phyloP scores from a whole-genome alignment of 1,140 invertebrate species.

The Mycetomoellerius zeteki region DNA sequence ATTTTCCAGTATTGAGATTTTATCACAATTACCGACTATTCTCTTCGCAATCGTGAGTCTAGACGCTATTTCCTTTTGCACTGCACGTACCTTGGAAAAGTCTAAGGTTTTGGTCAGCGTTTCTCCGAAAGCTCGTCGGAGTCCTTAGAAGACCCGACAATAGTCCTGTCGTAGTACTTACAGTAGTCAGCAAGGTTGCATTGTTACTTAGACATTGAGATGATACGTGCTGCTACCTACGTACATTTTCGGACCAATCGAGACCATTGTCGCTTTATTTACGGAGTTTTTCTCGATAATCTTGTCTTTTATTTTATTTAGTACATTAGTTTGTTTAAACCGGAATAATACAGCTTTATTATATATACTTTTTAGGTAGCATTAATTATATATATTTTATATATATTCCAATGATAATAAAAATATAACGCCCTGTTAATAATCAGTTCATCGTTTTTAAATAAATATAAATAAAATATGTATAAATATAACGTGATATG shows the following conservation, averaged over 20 bases:
- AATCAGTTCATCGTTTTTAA: background rate
- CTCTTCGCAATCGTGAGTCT: slow-evolving; percentile 30
- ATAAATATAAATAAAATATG: too few relatives aligned
- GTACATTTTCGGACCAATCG: slow-evolving; percentile 1
- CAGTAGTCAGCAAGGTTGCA: slow-evolving; percentile 40
- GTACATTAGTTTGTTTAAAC: background rate
- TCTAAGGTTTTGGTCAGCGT: slow-evolving; percentile 59
- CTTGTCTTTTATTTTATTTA: background rate
- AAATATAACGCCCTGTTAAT: background rate
- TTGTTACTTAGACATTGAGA: slow-evolving; percentile 42
- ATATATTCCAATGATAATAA: background rate
- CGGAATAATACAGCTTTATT: background rate
- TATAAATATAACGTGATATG: too few relatives aligned
- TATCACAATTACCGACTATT: slow-evolving; percentile 58
- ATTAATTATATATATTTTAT: background rate
- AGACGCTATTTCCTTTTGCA: slow-evolving; percentile 7
- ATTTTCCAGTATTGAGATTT: slow-evolving; percentile 19
- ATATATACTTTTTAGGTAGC: too few relatives aligned
- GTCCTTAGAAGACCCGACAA: slow-evolving; percentile 40
- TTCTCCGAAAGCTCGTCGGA: slow-evolving; percentile 63
- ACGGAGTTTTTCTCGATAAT: background rate
- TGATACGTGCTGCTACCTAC: slow-evolving; percentile 16
- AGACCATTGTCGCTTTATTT: slow-evolving; percentile 36
- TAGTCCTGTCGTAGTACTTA: slow-evolving; percentile 43
- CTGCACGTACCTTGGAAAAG: slow-evolving; percentile 47